Conservation (phyloP, 2,797 vertebrate species). For the Pseudomugil tenellus region DNA sequence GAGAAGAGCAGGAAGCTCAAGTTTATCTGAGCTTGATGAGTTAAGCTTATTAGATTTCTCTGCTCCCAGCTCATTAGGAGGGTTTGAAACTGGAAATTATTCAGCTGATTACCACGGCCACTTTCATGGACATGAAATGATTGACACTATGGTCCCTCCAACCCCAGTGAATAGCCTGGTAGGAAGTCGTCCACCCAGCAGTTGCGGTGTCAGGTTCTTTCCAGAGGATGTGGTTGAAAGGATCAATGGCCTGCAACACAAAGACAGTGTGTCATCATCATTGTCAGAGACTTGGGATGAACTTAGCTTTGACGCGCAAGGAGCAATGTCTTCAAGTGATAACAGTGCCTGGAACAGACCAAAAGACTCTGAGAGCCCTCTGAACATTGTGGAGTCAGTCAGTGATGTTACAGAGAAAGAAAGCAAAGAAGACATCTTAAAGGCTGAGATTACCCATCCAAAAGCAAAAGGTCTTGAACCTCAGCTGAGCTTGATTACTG, state of each 20-base stretch:
- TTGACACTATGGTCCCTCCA: conserved; percentile 85
- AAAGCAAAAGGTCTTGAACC: conserved; percentile 63
- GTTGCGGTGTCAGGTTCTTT: conserved; percentile 84
- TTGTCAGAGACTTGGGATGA: conserved; percentile 90
- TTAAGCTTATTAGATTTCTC: conserved; percentile 83
- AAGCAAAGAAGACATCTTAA: conserved; percentile 39
- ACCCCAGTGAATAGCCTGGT: conserved; percentile 91
- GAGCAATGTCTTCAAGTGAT: conserved; percentile 68
- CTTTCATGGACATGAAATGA: conserved; percentile 66
- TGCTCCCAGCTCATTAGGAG: conserved; percentile 73
- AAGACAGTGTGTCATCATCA: conserved; percentile 79
- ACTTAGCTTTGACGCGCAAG: conserved; percentile 81
- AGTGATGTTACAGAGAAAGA: conserved; percentile 34
- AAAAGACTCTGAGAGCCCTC: conserved; percentile 83
- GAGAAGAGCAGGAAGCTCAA: conserved; percentile 68
- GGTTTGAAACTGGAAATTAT: conserved; percentile 59
- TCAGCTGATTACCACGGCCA: conserved; percentile 52
- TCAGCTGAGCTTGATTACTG: conserved; percentile 74
- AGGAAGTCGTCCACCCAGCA: conserved; percentile 86
- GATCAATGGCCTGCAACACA: conserved; percentile 80
- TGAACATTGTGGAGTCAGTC: conserved; percentile 70
- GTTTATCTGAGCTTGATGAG: conserved; percentile 83
- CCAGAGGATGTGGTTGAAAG: conserved; percentile 86
- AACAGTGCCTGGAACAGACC: conserved; percentile 80
- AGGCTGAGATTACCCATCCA: conserved; percentile 37